These are phyloP conservation scores for Actinia tenebrosa DNA, from an alignment of 64 coral and sea anemone genomes.

Conservation along the genomic window DNA sequence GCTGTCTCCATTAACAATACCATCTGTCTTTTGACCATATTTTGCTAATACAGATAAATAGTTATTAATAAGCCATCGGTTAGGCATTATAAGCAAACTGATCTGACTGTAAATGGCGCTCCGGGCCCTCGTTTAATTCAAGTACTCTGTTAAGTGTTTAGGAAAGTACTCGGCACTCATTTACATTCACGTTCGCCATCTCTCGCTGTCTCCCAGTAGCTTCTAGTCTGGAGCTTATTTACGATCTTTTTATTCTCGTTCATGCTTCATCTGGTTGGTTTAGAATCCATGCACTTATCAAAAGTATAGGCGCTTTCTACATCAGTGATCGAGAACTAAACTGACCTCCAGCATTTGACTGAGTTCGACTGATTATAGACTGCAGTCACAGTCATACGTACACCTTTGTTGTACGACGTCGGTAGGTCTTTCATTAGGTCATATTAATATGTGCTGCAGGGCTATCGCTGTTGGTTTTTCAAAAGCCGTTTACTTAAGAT, in stretches of 20 bases:
- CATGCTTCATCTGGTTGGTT: background rate
- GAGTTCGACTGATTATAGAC: background rate
- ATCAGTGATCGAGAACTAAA: background rate
- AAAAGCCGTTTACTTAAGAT: background rate
- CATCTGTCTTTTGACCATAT: background rate
- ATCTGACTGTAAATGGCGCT: slow-evolving; percentile 2
- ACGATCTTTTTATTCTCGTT: background rate
- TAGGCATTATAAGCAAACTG: background rate
- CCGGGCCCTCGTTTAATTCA: background rate
- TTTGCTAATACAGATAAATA: background rate
- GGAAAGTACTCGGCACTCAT: background rate
- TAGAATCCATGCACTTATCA: background rate
- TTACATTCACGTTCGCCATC: background rate
- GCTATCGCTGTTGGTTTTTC: background rate
- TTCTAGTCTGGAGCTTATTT: background rate
- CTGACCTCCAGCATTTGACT: background rate
- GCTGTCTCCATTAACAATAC: background rate
- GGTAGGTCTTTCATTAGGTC: background rate
- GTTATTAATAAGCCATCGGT: background rate
- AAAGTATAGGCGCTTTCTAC: slow-evolving; percentile 9
- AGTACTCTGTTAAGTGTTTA: slow-evolving; percentile 4
- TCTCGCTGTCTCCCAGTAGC: background rate
- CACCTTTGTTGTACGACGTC: background rate
- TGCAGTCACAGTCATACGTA: background rate
- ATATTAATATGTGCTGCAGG: background rate